Percentiles rank a stretch among this genome's conserved stretches.
Evolutionary conservation across 2,888 invertebrate species (phyloP).

Genomic region (Geotrupes spiniger): DNA sequence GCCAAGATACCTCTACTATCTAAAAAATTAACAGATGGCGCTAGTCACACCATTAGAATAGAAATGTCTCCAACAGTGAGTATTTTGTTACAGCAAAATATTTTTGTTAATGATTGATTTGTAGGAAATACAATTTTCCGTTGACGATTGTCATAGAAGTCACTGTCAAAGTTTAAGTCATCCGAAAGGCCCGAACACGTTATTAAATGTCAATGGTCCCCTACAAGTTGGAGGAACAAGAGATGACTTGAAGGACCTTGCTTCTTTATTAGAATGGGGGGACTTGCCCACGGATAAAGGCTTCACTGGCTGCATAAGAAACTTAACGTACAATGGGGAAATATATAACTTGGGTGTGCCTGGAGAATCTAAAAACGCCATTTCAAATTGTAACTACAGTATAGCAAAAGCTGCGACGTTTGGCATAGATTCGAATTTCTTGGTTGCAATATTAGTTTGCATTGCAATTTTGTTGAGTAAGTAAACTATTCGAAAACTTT

Average conservation of each 20-base stretch:
- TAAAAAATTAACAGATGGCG: slow-evolving; percentile 76
- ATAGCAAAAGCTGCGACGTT: slow-evolving; percentile 76
- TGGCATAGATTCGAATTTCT: slow-evolving; percentile 80
- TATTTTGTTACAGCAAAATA: slow-evolving; percentile 32
- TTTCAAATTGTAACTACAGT: slow-evolving; percentile 71
- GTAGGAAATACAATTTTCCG: slow-evolving; percentile 43
- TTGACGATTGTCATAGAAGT: slow-evolving; percentile 46
- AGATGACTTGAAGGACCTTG: slow-evolving; percentile 62
- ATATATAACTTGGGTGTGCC: slow-evolving; percentile 88
- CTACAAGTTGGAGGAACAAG: slow-evolving; percentile 81
- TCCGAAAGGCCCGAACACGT: slow-evolving; percentile 35
- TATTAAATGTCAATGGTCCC: slow-evolving; percentile 73
- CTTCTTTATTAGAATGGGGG: slow-evolving; percentile 65
- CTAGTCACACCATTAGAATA: slow-evolving; percentile 84
- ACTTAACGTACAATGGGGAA: slow-evolving; percentile 83
- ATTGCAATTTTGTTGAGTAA: slow-evolving; percentile 78
- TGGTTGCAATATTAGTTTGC: slow-evolving; percentile 88
- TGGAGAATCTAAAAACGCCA: slow-evolving; percentile 66
- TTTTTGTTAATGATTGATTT: slow-evolving; percentile 35
- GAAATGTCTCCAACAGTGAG: slow-evolving; percentile 53
- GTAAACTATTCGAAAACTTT: slow-evolving; percentile 43
- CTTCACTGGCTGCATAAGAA: slow-evolving; percentile 87
- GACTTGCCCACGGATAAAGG: slow-evolving; percentile 66
- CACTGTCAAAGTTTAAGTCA: slow-evolving; percentile 40
- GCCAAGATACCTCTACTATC: slow-evolving; percentile 66